Base-by-base conservation (phyloP, 2,113 vertebrate genomes). In the Pygoscelis adeliae region DNA sequence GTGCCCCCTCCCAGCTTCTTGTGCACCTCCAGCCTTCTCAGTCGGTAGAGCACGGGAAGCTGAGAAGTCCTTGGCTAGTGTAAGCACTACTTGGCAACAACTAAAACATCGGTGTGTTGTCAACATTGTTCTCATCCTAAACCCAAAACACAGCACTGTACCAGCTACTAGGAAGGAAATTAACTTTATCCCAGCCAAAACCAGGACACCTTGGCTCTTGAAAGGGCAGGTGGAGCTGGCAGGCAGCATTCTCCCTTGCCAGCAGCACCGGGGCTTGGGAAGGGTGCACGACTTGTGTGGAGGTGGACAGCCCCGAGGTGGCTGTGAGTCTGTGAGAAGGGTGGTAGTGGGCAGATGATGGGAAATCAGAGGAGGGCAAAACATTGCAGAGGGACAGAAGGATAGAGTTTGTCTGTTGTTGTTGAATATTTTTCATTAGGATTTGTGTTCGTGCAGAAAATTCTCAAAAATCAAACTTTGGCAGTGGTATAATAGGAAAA, bases 231-330 rank as follows among this genome's bases (percentile, higher is more conserved):
- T 12, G 56, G 56, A 50, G 25, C 71, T 46, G 34, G 62, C 25
- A 59, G 42, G 19, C 30, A 61, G 49, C 55, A 47, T 2, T 27
- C 11, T 4, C 18, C 6, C 11, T 16, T 9, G 3, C 5, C 29
- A 36, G 46, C 34, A 53, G 56, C 47, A 14, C 47, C 10, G 5
- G 27, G 44, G 19, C 32, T 76, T 30, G 52, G 47, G 32, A 66
- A 46, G 16, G 58, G 30, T 47, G 30, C 22, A 9, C 0, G 2
- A 38, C 8, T 8, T 30, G 15, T 4, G 4, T 15, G 36, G 59
- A 61, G 32, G 26, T 65, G 22, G 21, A 38, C 4, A 3, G 17
- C 15, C 74, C 40, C 0, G 0, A 62, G n/a, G 47, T 71, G 61
- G 30, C 30, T 2, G 0, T 13, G 44, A 17, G 36, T 13, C 21